These are phyloP conservation scores for Pseudopipra pipra DNA, from an alignment of 2,113 vertebrate species.

Conservation along the genomic window DNA sequence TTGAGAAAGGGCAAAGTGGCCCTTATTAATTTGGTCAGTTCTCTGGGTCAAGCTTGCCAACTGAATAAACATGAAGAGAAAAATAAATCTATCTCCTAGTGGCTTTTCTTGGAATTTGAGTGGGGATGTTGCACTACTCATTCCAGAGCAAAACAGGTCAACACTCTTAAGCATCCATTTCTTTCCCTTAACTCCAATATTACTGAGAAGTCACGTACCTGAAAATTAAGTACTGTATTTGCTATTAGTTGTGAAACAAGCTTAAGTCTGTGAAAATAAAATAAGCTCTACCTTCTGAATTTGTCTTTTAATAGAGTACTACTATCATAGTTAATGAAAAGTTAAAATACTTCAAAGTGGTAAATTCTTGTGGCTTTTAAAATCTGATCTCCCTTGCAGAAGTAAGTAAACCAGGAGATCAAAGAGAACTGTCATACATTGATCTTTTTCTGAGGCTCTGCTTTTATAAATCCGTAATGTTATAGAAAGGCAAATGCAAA, in stretches of 20 bases:
- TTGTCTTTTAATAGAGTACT: constrained; percentile 12
- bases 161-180: not conserved
- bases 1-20: not conserved
- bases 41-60: not conserved
- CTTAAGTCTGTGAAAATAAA: constrained; percentile 43
- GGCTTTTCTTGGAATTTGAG: constrained; percentile 7
- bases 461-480: constrained; percentile 49
- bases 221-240: constrained; percentile 27
- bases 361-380: constrained; percentile 50
- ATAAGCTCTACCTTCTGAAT: constrained; percentile 19
- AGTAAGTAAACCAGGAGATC: constrained; percentile 56
- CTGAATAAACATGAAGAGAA: constrained; percentile 25
- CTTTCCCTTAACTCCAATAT: not conserved
- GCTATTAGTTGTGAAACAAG: not conserved
- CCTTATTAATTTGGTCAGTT: not conserved
- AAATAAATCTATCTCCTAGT: not conserved
- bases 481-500: constrained; percentile 7
- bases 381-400: constrained; percentile 32
- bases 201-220: not conserved
- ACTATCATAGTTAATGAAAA: constrained; percentile 48
- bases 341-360: constrained; percentile 54
- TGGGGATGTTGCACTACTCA: not conserved
- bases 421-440: constrained; percentile 41
- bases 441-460: constrained; percentile 42
- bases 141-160: constrained; percentile 32